phyloP scores from a whole-genome alignment of 2,888 invertebrate species.

The Hybos culiciformis region DNA sequence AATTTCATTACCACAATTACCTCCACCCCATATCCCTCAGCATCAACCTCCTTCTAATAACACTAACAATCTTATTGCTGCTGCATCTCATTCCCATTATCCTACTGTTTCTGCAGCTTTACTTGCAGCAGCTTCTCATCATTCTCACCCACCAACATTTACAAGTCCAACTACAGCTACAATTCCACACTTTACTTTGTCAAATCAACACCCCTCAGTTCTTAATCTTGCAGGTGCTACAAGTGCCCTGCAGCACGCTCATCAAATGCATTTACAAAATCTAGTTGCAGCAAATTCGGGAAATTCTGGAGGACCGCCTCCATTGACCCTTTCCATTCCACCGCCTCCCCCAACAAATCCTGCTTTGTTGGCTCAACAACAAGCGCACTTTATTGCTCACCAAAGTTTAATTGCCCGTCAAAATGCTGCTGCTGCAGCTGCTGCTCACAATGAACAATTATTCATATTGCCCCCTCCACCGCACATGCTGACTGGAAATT shows the following conservation, averaged over 20 bases:
- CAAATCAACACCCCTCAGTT: neutral
- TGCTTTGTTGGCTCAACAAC: constrained; percentile 40
- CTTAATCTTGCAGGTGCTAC: neutral
- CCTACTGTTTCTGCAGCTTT: constrained; percentile 1
- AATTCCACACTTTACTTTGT: neutral
- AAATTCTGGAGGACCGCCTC: no score
- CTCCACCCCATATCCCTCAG: constrained; percentile 26
- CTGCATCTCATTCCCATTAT: no score
- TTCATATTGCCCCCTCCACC: constrained; percentile 22
- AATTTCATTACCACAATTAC: constrained; percentile 16
- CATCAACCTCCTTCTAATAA: constrained; percentile 8
- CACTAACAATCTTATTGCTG: constrained; percentile 11
- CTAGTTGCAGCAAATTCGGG: constrained; percentile 25
- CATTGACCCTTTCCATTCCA: constrained; percentile 31
- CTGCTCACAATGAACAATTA: constrained; percentile 23
- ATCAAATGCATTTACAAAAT: constrained; percentile 16
- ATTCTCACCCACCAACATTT: neutral
- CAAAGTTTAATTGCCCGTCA: constrained; percentile 53
- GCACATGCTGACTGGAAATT: constrained; percentile 18
- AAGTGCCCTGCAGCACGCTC: neutral
- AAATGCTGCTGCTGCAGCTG: constrained; percentile 45
- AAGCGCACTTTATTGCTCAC: constrained; percentile 50
- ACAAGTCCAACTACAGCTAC: neutral
- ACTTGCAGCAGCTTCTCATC: neutral
- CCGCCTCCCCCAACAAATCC: constrained; percentile 32